Conservation (phyloP, 1,140 invertebrate genomes). For the Heliconius melpomene region DNA sequence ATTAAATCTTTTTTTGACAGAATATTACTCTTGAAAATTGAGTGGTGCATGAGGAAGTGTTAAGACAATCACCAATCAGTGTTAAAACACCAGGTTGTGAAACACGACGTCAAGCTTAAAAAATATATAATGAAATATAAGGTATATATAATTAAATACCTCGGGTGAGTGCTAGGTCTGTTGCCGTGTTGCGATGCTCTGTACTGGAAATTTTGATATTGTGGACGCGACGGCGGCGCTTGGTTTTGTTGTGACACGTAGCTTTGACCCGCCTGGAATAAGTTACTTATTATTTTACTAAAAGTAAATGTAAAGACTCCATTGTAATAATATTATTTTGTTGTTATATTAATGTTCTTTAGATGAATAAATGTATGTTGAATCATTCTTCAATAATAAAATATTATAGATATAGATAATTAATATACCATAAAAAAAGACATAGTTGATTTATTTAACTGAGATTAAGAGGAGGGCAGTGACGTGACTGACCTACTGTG, state of each 20-base stretch:
- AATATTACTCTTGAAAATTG: too few relatives aligned
- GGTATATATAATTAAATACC: conserved; percentile 42
- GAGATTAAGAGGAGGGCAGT: not conserved
- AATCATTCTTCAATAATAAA: not conserved
- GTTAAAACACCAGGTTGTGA: too few relatives aligned
- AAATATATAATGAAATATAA: too few relatives aligned
- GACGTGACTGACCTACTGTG: conserved; percentile 4
- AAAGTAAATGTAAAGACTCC: not conserved
- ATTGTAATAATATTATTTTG: not conserved
- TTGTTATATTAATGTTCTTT: not conserved
- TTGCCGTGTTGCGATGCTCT: conserved; percentile 59
- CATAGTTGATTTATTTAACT: not conserved
- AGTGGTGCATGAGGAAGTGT: too few relatives aligned
- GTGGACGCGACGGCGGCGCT: conserved; percentile 53
- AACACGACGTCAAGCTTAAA: too few relatives aligned
- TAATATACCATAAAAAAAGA: not conserved
- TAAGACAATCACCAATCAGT: too few relatives aligned
- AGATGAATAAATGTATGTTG: too few relatives aligned
- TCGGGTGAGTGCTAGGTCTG: conserved; percentile 61
- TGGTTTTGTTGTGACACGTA: conserved; percentile 64
- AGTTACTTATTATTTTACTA: not conserved
- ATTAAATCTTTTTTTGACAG: too few relatives aligned
- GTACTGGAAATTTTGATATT: conserved; percentile 61
- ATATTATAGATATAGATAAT: not conserved
- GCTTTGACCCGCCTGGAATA: conserved; percentile 64